Evolutionary conservation across 1,140 invertebrate genomes (phyloP).

Genomic region (Ditylenchus dipsaci): DNA sequence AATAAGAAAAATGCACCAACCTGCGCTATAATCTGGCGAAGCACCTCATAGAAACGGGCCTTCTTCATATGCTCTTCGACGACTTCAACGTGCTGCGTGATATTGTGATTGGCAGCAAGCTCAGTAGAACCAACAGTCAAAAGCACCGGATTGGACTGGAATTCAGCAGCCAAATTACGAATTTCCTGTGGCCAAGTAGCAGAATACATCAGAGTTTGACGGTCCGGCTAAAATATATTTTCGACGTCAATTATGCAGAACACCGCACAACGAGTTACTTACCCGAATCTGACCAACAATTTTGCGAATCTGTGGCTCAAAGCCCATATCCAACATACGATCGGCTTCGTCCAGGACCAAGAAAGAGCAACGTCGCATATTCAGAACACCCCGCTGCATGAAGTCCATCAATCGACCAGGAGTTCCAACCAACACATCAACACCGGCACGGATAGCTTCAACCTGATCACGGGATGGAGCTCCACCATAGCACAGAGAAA

Average conservation of each 20-base stretch:
- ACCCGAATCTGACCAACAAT: slow-evolving; percentile 85
- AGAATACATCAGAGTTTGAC: slow-evolving; percentile 95
- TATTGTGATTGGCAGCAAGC: slow-evolving; percentile 91
- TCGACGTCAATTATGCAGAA: background rate
- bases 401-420: slow-evolving; percentile 93
- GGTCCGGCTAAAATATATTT: slow-evolving; percentile 66
- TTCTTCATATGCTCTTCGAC: slow-evolving; percentile 49
- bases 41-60: slow-evolving; percentile 44
- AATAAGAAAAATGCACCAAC: slow-evolving; percentile 12
- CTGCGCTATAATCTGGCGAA: slow-evolving; percentile 25
- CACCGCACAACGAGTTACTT: background rate
- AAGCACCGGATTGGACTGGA: slow-evolving; percentile 81
- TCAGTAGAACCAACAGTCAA: slow-evolving; percentile 88
- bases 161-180: slow-evolving; percentile 82
- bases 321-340: slow-evolving; percentile 98
- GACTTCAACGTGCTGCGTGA: slow-evolving; percentile 63
- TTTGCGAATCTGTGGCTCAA: slow-evolving; percentile 94
- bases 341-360: slow-evolving; percentile 96
- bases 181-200: slow-evolving; percentile 98
- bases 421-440: slow-evolving; percentile 65
- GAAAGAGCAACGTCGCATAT: slow-evolving; percentile 81
- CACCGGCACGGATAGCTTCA: slow-evolving; percentile 63
- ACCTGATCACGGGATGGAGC: slow-evolving; percentile 7
- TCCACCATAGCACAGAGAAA: too few species aligned
- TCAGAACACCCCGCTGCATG: slow-evolving; percentile 79